Conservation (phyloP, 2,797 vertebrate genomes). For the Mycteria americana region DNA sequence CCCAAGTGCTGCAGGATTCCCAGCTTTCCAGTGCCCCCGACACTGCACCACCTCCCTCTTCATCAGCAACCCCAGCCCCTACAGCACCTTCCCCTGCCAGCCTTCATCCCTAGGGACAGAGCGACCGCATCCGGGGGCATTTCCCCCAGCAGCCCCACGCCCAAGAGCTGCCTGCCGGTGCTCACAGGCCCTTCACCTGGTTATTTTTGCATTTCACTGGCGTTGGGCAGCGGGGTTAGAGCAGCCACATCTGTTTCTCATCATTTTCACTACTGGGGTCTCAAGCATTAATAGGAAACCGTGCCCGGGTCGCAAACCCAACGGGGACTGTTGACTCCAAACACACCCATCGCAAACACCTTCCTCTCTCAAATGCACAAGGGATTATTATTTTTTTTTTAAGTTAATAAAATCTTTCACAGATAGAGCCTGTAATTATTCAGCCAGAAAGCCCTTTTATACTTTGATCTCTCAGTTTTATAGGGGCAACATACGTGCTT, state of each 20-base stretch:
- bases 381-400: not conserved
- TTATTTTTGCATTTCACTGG: not conserved
- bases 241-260: not conserved
- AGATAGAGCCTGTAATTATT: not conserved
- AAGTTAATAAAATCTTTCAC: not conserved
- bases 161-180: rapidly evolving
- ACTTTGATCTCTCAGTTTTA: not conserved
- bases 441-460: not conserved
- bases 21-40: not conserved
- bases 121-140: rapidly evolving
- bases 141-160: not conserved
- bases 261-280: not conserved
- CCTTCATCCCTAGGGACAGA: not conserved
- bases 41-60: rapidly evolving
- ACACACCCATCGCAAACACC: not conserved
- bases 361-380: rapidly evolving
- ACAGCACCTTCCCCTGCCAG: not conserved
- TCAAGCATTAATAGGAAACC: not conserved
- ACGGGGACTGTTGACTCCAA: not conserved
- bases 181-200: not conserved
- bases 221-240: not conserved
- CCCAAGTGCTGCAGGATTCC: not conserved
- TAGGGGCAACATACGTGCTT: rapidly evolving
- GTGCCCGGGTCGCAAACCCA: not conserved
- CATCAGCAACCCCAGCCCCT: not conserved